Percentiles rank a stretch among this genome's conserved stretches.
These are phyloP conservation scores for Anhinga anhinga DNA, from an alignment of 2,113 vertebrate species.

Conservation along the genomic window DNA sequence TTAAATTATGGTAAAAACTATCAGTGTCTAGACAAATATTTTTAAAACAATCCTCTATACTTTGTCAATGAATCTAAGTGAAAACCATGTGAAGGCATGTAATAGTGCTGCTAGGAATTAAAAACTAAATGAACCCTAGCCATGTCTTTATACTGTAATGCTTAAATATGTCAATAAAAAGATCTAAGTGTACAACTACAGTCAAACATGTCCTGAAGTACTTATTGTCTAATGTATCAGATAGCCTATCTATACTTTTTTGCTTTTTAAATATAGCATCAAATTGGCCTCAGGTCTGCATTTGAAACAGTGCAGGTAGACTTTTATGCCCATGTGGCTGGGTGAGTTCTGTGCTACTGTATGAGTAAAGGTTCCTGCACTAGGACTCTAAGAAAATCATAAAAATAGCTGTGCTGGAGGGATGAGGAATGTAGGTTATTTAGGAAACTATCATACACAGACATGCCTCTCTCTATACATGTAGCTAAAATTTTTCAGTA, in stretches of 20 bases:
- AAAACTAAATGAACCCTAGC: background rate
- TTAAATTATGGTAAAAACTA: slow-evolving; percentile 28
- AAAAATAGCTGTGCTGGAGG: background rate
- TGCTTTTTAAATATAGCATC: background rate
- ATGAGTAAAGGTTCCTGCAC: background rate
- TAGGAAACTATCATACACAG: background rate
- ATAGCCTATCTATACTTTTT: background rate
- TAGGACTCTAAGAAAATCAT: background rate
- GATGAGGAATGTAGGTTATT: background rate
- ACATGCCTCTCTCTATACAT: background rate
- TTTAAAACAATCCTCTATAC: background rate
- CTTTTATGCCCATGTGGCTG: background rate
- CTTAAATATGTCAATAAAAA: slow-evolving; percentile 16
- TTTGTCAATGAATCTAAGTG: background rate
- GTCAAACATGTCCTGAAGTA: background rate
- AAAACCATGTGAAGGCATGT: background rate
- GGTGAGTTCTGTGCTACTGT: background rate
- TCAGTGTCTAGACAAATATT: background rate
- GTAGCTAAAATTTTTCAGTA: background rate
- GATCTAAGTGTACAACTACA: background rate
- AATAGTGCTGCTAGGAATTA: background rate
- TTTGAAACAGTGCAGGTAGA: background rate
- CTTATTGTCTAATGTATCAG: background rate
- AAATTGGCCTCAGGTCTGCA: background rate
- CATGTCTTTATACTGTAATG: background rate